Evolutionary conservation across 2,797 vertebrate genomes (phyloP), one percentile per base, ranked within the genome.

Genomic region (Meda fulgida): DNA sequence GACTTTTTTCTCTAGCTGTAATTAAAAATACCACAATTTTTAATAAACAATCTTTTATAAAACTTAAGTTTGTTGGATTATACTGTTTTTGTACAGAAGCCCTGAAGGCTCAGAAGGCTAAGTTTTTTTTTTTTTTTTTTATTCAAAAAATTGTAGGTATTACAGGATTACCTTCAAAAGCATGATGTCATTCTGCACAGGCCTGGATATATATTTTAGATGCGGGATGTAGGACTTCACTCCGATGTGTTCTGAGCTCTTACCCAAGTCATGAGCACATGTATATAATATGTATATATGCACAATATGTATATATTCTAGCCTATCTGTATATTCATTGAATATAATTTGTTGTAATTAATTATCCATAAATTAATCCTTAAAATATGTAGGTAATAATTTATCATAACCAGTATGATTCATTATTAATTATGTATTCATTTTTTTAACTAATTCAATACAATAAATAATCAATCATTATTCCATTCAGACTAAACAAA

Each of bases 141-240:
- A 4, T 13, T 46, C n/a, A n/a, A n/a, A n/a, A n/a, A n/a, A n/a
- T n/a, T n/a, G n/a, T n/a, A 53, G 18, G 16, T 36, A 23, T 23
- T n/a, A 23, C 29, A 79, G 36, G 88, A 26, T 60, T 14, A 26
- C n/a, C n/a, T 13, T 89, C 40, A 94, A 89, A 66, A 94, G 89
- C 93, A 93, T 93, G 81, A 94, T 93, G 88, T 94, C 93, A 19
- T 79, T 48, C 1, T 3, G 29, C 14, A 3, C 1, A 86, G 88
- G 11, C 0, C 0, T 8, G 0, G 7, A 9, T 11, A 1, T n/a
- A 21, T 23, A 58, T 21, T 58, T 0, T 38, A 51, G 73, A 77
- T 66, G 77, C 7, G n/a, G 19, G 46, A 69, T 16, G 65, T 29
- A 70, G 8, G 5, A 8, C 11, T 40, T 40, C 48, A 70, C 79